Base-by-base conservation (phyloP, 2,888 invertebrate genomes). In the Phrixothrix hirtus region DNA sequence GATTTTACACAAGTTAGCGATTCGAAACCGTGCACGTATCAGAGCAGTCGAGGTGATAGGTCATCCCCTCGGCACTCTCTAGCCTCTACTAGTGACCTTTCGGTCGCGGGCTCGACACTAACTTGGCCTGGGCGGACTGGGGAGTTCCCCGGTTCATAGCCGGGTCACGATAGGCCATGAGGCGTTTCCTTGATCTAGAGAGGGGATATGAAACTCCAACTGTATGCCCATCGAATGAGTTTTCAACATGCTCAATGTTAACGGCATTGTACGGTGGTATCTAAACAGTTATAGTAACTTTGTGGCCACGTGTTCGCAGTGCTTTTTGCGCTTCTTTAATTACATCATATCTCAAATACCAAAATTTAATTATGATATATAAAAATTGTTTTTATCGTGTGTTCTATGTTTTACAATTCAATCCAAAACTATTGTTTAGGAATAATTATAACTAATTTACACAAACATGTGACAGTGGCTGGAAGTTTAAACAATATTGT, bases 51-150 rank as follows among this genome's bases (percentile, higher is more conserved):
- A 76, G 76, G 76, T 76, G 75, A 76, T 75, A 76, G 76, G 76
- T 76, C 76, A 75, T 75, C 70, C 75, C 75, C 73, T 72, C 73
- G 71, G 74, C 73, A 75, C 75, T 73, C 75, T 75, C 76, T 75
- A 75, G 75, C 75, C 76, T 75, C 76, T 76, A 76, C 76, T 76
- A 72, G 76, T 76, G 76, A 76, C 76, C 76, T 75, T 75, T 76
- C 71, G 74, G 73, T 73, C 75, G 71, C 73, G 71, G 72, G 67
- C 74, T 73, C 75, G 75, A 75, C 76, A 75, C 75, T 70, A 71
- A 73, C 73, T 74, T 75, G 76, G 75, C 75, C 75, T 75, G 75
- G 75, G 75, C 75, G 75, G 75, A 69, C 66, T 73, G 62, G 75
- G 76, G 76, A 75, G 76, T 75, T 72, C 72, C 76, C 69, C 71